phyloP scores from a whole-genome alignment of 2,113 vertebrate species.

The Macquaria australasica region DNA sequence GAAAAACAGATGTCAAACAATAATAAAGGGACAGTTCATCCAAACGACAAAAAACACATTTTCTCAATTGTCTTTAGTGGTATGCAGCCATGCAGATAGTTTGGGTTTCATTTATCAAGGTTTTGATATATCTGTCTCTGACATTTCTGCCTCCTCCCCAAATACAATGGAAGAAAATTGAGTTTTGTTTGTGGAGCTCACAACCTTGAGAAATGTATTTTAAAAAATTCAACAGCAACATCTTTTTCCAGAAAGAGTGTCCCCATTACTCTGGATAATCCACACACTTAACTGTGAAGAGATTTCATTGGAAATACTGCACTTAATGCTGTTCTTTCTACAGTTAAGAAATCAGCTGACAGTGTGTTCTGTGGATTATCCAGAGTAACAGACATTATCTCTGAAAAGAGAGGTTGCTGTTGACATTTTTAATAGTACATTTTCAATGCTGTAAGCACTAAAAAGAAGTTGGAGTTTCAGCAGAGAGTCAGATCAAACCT shows the following conservation, averaged over 20 bases:
- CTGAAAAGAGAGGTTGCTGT: not conserved
- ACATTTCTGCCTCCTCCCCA: not conserved
- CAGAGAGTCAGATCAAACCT: not conserved
- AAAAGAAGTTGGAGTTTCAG: not conserved
- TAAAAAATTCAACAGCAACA: not conserved
- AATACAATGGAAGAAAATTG: not conserved
- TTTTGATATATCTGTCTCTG: not conserved
- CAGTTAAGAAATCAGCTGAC: not conserved
- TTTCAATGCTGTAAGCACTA: too few species aligned
- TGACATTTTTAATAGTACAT: not conserved
- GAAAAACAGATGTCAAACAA: not conserved
- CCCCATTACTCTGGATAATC: not conserved
- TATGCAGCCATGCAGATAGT: not conserved
- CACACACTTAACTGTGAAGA: not conserved
- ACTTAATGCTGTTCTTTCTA: not conserved
- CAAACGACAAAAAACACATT: not conserved
- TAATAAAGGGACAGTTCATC: not conserved
- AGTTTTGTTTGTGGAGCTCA: not conserved
- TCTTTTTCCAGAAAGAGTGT: not conserved
- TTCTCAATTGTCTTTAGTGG: not conserved
- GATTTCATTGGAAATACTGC: not conserved
- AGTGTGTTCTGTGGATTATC: not conserved
- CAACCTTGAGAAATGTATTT: not conserved
- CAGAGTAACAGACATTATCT: not conserved
- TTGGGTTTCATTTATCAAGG: not conserved